Percentiles rank a stretch among this genome's conserved stretches.
Evolutionary conservation across 2,113 vertebrate genomes (phyloP).

Genomic region (Ictalurus furcatus): DNA sequence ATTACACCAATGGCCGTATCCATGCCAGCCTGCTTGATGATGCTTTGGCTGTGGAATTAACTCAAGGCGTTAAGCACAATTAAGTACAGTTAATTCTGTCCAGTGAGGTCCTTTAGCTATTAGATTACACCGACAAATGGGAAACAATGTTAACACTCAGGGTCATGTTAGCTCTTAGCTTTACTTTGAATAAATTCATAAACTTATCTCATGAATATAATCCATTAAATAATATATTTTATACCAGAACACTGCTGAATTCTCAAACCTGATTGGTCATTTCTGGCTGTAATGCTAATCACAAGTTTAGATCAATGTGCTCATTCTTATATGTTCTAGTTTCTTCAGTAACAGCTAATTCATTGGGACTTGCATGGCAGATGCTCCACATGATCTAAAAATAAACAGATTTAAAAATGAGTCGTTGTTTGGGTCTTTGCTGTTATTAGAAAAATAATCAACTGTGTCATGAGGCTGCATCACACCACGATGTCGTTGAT

Average conservation of each 20-base stretch:
- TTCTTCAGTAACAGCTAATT: background rate
- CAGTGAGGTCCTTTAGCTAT: constrained; percentile 5
- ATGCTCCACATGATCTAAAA: background rate
- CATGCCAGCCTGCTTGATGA: constrained; percentile 46
- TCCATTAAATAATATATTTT: background rate
- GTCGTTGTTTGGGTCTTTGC: background rate
- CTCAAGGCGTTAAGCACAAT: background rate
- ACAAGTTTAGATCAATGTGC: background rate
- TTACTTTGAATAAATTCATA: background rate
- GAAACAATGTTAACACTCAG: background rate
- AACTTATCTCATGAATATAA: background rate
- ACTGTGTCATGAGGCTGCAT: background rate
- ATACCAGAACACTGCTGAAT: background rate
- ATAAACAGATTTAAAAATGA: background rate
- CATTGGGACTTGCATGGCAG: background rate
- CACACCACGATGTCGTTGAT: background rate
- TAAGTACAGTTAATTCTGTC: constrained; percentile 35
- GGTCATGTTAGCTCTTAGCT: background rate
- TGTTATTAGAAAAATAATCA: background rate
- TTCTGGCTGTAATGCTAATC: background rate
- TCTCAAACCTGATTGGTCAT: background rate
- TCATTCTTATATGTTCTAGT: background rate
- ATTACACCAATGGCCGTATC: constrained; percentile 60
- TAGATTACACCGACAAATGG: background rate
- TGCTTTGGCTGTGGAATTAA: constrained; percentile 48